These are phyloP conservation scores for Crotalus viridis DNA, from an alignment of 2,113 vertebrate genomes.

Conservation along the genomic window DNA sequence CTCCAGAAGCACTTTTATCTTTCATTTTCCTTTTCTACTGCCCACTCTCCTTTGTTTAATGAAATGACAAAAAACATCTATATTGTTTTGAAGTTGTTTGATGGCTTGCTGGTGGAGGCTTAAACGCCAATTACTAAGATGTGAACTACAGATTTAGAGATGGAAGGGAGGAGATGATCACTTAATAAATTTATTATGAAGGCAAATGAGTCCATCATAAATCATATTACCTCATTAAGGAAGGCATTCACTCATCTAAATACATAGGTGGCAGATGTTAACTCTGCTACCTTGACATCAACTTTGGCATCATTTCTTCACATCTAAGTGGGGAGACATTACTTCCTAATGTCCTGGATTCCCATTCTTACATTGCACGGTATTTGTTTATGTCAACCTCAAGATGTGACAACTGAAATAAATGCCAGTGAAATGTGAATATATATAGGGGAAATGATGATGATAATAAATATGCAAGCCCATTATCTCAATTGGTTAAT, in stretches of 20 bases:
- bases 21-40: neutral
- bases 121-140: constrained; percentile 45
- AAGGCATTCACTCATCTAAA: constrained; percentile 46
- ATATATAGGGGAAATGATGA: neutral
- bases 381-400: rapidly evolving
- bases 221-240: constrained; percentile 65
- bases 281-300: constrained; percentile 39
- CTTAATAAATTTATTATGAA: constrained; percentile 75
- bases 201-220: constrained; percentile 62
- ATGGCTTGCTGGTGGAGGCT: constrained; percentile 24
- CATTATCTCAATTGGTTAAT: neutral
- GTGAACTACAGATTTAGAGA: constrained; percentile 59
- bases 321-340: neutral
- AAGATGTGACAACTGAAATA: neutral
- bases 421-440: neutral
- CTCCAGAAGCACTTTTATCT: neutral
- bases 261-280: constrained; percentile 57
- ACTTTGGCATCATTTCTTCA: neutral
- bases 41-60: neutral
- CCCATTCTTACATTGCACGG: neutral
- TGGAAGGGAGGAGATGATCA: constrained; percentile 45
- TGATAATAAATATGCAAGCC: neutral
- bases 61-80: constrained; percentile 11
- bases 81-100: constrained; percentile 28
- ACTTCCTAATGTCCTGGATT: neutral